Base-by-base conservation (phyloP, 2,797 vertebrate species). In the Philypnodon macrostomus region DNA sequence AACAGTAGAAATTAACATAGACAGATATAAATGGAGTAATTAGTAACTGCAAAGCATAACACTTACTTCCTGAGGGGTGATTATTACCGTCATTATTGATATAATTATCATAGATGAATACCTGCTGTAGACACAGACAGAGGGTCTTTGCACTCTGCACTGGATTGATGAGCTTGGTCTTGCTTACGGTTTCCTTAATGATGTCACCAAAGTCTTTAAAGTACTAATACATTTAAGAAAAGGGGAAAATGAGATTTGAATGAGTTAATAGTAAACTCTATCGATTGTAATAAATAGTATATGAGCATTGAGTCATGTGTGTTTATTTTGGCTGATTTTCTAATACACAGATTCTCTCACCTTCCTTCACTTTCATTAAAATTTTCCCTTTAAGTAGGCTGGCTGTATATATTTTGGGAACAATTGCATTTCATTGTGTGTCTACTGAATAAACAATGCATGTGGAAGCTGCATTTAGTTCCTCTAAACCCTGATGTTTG, bases 181-280 rank as follows among this genome's bases (percentile, higher is more conserved):
- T 90, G 56, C 75, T 92, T 62, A 97, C 41, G 0, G 85, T 92
- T 60, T 94, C 92, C 71, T 94, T 96, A 62, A 97, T 95, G 74
- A 97, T 92, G 76, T 97, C 94, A 12, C 95, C 95, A 9, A 91
- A 97, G 72, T 94, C 92, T 26, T 61, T 83, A 54, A 91, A 93
- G 65, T 84, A 92, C 95, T 97, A 68, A 2, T 69, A 36, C n/a
- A n/a, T n/a, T n/a, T n/a, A 16, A 41, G 7, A 12, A 44, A 35
- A 9, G 31, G 5, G 5, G 4, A 21, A 30, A 9, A 16, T n/a
- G n/a, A n/a, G n/a, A n/a, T n/a, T n/a, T n/a, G n/a, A n/a, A n/a
- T n/a, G n/a, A n/a, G n/a, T n/a, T n/a, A n/a, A n/a, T n/a, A n/a
- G n/a, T n/a, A n/a, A n/a, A n/a, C n/a, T n/a, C n/a, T n/a, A n/a